These are phyloP conservation scores for Mnemiopsis leidyi DNA, from an alignment of 37 sponge, comb jelly and placozoan genomes.

Conservation along the genomic window DNA sequence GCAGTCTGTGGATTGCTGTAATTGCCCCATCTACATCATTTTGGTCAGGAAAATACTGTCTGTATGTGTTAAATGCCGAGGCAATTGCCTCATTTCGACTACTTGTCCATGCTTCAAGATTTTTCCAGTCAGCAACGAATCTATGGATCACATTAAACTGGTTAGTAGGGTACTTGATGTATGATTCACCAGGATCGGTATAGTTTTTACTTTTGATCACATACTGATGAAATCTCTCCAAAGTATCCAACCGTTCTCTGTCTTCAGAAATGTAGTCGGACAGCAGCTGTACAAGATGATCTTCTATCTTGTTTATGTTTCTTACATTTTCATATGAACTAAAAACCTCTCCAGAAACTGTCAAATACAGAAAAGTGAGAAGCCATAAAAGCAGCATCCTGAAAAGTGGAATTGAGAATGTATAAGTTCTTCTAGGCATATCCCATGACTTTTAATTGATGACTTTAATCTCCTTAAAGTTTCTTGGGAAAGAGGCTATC, in stretches of 20 bases:
- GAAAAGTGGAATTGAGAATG: too few relatives aligned
- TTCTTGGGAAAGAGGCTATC: too few relatives aligned
- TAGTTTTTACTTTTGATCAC: neutral
- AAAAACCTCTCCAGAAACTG: neutral
- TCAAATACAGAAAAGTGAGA: neutral
- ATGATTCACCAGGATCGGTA: slow-evolving; percentile 16
- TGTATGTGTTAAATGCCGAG: neutral
- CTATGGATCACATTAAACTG: slow-evolving; percentile 65
- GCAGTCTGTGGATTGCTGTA: slow-evolving; percentile 17
- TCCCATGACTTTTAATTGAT: too few relatives aligned
- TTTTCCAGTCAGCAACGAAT: slow-evolving; percentile 36
- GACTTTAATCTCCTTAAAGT: too few relatives aligned
- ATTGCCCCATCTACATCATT: slow-evolving; percentile 24
- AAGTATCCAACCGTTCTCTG: neutral
- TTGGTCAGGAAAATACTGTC: neutral
- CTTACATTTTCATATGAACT: slow-evolving; percentile 57
- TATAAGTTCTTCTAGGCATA: too few relatives aligned
- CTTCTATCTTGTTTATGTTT: slow-evolving; percentile 20
- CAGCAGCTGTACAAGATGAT: slow-evolving; percentile 12
- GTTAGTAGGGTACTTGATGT: slow-evolving; percentile 36
- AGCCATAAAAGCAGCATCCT: neutral
- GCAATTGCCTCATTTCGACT: neutral
- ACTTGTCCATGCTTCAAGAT: neutral
- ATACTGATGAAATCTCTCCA: slow-evolving; percentile 5
- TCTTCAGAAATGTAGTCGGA: neutral